Evolutionary conservation across 2,797 vertebrate species (phyloP).

Genomic region (Tokudaia tokunoshimensis): DNA sequence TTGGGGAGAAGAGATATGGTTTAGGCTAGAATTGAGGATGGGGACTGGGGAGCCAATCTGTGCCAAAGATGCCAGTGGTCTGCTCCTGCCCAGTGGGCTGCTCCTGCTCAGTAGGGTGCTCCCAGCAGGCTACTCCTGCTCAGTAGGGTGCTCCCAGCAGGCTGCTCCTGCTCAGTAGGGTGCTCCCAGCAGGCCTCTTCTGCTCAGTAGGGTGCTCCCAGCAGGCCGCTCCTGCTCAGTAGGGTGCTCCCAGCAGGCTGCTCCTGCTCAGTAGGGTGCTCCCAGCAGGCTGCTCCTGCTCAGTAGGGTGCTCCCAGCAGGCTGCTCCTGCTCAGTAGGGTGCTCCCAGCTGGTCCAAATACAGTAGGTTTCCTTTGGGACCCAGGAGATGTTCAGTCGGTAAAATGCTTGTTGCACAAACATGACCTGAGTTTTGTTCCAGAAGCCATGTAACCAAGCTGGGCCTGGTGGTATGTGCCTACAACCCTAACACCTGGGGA

Average conservation of each 20-base stretch:
- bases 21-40: neutral
- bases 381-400: neutral
- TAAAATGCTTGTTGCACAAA: neutral
- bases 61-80: rapidly evolving
- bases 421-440: neutral
- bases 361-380: neutral
- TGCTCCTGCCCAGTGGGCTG: no score
- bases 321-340: neutral
- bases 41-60: rapidly evolving
- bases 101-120: neutral
- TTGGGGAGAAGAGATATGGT: neutral
- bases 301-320: neutral
- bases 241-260: neutral
- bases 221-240: no score
- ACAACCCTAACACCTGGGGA: neutral
- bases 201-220: neutral
- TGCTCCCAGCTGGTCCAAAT: neutral
- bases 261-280: neutral
- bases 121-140: no score
- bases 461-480: neutral
- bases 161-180: neutral
- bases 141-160: neutral
- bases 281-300: no score
- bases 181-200: neutral
- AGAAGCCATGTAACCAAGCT: neutral